phyloP scores from a whole-genome alignment of 1,140 invertebrate genomes.

The Formica selysi region DNA sequence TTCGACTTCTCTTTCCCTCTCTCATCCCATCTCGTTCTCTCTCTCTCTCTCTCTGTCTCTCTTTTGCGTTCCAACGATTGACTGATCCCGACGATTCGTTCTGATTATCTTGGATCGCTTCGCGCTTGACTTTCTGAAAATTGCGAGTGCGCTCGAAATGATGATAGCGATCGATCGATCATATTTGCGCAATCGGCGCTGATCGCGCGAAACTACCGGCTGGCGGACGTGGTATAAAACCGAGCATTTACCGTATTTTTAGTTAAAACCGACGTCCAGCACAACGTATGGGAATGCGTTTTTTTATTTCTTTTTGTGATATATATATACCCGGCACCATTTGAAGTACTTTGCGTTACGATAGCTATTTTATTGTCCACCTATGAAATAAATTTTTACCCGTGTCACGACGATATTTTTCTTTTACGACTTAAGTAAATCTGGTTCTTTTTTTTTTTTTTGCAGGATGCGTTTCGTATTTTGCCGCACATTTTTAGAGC shows the following conservation, averaged over 20 bases:
- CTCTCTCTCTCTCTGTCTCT: neutral
- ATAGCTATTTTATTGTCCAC: constrained; percentile 36
- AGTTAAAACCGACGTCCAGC: constrained; percentile 39
- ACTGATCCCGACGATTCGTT: constrained; percentile 28
- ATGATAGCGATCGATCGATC: constrained; percentile 35
- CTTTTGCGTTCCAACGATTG: neutral
- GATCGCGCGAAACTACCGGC: neutral
- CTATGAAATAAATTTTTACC: constrained; percentile 48
- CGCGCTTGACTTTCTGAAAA: constrained; percentile 35
- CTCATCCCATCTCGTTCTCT: too few relatives aligned
- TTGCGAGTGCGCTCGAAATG: constrained; percentile 21
- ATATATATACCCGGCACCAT: constrained; percentile 28
- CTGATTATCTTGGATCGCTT: constrained; percentile 46
- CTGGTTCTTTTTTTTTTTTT: neutral
- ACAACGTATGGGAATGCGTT: neutral
- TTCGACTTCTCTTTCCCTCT: neutral
- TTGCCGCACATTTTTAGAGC: neutral
- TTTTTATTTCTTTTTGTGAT: neutral
- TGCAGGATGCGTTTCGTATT: neutral
- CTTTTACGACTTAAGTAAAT: constrained; percentile 42
- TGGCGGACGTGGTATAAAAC: constrained; percentile 27
- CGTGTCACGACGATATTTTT: constrained; percentile 35
- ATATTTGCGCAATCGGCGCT: constrained; percentile 18
- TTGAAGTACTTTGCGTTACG: constrained; percentile 44
- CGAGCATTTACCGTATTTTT: constrained; percentile 47